Conservation (phyloP, 2,797 vertebrate species). For the Anguilla obscura region DNA sequence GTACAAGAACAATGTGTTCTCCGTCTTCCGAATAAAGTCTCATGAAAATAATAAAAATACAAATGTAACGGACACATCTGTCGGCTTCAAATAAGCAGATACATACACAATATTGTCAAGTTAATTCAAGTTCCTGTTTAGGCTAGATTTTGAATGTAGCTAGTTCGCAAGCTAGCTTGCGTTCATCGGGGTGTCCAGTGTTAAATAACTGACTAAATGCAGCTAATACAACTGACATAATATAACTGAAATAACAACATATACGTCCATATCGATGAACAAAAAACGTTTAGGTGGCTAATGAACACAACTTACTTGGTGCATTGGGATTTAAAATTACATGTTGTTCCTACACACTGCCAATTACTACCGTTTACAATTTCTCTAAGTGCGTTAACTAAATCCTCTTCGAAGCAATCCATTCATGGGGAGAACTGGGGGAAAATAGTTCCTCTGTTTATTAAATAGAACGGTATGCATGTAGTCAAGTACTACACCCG, state of each 20-base stretch:
- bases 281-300: background rate
- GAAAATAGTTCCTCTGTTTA: background rate
- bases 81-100: background rate
- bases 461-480: background rate
- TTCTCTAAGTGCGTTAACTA: constrained; percentile 62
- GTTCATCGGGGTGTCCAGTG: background rate
- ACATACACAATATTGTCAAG: background rate
- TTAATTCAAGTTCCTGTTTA: background rate
- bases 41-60: background rate
- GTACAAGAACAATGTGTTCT: constrained; percentile 63
- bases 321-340: constrained; percentile 53
- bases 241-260: background rate
- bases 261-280: background rate
- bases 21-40: constrained; percentile 67
- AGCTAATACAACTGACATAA: background rate
- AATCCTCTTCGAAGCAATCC: constrained; percentile 62
- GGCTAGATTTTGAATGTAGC: background rate
- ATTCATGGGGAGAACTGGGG: constrained; percentile 35
- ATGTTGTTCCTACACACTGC: constrained; percentile 60
- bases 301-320: constrained; percentile 58
- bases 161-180: background rate
- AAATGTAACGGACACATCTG: background rate
- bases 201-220: background rate
- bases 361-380: constrained; percentile 59
- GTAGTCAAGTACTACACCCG: background rate